These are phyloP conservation scores for Serranus cabrilla DNA, from an alignment of 2,797 vertebrate species.

Conservation along the genomic window DNA sequence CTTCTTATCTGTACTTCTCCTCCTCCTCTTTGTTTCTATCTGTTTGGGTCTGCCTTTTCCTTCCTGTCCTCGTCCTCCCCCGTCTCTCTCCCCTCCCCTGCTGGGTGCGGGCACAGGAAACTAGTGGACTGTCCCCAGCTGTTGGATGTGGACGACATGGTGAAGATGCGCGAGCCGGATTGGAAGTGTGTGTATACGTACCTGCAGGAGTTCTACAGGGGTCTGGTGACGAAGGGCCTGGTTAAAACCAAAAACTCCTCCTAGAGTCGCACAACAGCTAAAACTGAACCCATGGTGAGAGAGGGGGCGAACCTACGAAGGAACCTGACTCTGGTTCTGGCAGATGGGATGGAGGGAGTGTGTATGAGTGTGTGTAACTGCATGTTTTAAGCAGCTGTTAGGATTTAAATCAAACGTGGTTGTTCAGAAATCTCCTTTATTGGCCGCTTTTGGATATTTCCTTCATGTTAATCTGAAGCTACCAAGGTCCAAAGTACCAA, in stretches of 20 bases:
- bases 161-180: slow-evolving; percentile 98
- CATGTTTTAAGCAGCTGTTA: slow-evolving; percentile 25
- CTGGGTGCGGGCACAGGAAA: slow-evolving; percentile 88
- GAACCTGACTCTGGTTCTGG: slow-evolving; percentile 58
- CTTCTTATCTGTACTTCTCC: slow-evolving; percentile 35
- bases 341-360: slow-evolving; percentile 26
- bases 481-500: slow-evolving; percentile 60
- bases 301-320: slow-evolving; percentile 72
- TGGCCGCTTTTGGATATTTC: slow-evolving; percentile 51
- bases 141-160: slow-evolving; percentile 99
- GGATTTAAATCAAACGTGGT: slow-evolving; percentile 14
- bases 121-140: slow-evolving; percentile 98
- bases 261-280: slow-evolving; percentile 85
- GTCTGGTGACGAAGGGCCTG: slow-evolving; percentile 99
- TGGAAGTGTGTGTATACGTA: slow-evolving; percentile 99
- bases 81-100: slow-evolving; percentile 70
- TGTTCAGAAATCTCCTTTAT: slow-evolving; percentile 37
- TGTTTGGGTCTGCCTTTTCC: slow-evolving; percentile 37
- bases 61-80: slow-evolving; percentile 58
- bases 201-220: slow-evolving; percentile 99
- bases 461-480: slow-evolving; percentile 52
- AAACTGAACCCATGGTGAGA: slow-evolving; percentile 93
- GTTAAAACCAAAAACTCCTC: slow-evolving; percentile 99
- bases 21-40: slow-evolving; percentile 36
- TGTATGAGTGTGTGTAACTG: slow-evolving; percentile 21